Percentiles rank a stretch among this genome's conserved stretches.
Conservation (phyloP, 2,113 vertebrate species). For the Tachycineta bicolor region DNA sequence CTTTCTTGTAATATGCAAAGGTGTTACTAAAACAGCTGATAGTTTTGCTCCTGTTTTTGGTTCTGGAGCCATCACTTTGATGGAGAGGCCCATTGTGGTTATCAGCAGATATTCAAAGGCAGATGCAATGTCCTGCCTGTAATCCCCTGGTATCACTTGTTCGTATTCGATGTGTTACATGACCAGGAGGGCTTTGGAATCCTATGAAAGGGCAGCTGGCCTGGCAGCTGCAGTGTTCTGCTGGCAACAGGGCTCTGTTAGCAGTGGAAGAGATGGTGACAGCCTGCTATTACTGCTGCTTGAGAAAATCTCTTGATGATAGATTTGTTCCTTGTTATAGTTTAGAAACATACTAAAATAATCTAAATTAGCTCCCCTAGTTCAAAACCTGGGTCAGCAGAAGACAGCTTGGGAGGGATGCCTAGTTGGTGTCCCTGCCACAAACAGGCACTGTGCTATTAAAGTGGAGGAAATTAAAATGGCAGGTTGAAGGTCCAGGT, state of each 20-base stretch:
- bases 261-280: not conserved
- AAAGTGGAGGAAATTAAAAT: not conserved
- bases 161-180: not conserved
- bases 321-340: not conserved
- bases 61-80: not conserved
- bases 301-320: not conserved
- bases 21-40: not conserved
- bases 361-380: not conserved
- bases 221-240: not conserved
- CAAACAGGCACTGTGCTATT: not conserved
- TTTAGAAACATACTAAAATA: not conserved
- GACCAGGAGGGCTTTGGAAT: not conserved
- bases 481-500: not conserved
- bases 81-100: not conserved
- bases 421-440: not conserved
- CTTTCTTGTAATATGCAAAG: not conserved
- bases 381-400: conserved; percentile 3
- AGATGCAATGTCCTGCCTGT: not conserved
- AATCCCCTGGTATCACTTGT: not conserved
- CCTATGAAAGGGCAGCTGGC: not conserved
- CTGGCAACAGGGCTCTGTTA: not conserved
- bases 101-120: not conserved
- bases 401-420: not conserved
- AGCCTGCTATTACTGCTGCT: not conserved
- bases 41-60: not conserved